Conservation (phyloP, 2,888 invertebrate genomes). For the Chymomyza procnemis region DNA sequence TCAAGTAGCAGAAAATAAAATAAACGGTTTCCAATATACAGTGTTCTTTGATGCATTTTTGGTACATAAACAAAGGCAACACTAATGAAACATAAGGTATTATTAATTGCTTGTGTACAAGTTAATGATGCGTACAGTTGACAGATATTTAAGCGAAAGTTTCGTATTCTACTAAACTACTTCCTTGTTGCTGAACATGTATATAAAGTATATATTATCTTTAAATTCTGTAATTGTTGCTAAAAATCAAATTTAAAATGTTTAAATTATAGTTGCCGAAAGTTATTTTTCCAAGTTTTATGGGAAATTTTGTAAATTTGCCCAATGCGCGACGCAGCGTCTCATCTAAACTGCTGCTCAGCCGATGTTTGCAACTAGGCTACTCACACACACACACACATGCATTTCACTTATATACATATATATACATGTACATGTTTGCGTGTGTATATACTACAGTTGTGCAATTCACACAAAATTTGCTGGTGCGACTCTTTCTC, state of each 20-base stretch:
- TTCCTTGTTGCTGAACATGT: no score
- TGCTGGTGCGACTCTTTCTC: neutral
- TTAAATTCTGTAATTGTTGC: neutral
- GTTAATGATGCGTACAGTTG: no score
- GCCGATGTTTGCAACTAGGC: neutral
- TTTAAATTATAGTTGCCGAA: neutral
- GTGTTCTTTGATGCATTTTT: no score
- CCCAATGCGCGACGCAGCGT: neutral
- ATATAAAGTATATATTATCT: no score
- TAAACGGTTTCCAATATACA: no score
- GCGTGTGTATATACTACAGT: neutral
- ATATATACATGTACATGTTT: neutral
- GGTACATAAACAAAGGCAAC: no score
- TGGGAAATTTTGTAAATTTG: neutral
- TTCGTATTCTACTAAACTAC: no score
- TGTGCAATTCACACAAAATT: neutral
- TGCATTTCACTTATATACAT: neutral
- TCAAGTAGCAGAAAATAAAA: no score
- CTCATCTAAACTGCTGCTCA: neutral
- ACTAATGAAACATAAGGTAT: no score
- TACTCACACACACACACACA: neutral
- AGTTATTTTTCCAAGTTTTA: neutral
- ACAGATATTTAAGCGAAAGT: no score
- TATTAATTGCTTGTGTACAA: no score
- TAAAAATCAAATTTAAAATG: neutral